Percentiles rank a stretch among this genome's conserved stretches.
phyloP scores from a whole-genome alignment of 2,797 vertebrate genomes.

The Neosalanx taihuensis region DNA sequence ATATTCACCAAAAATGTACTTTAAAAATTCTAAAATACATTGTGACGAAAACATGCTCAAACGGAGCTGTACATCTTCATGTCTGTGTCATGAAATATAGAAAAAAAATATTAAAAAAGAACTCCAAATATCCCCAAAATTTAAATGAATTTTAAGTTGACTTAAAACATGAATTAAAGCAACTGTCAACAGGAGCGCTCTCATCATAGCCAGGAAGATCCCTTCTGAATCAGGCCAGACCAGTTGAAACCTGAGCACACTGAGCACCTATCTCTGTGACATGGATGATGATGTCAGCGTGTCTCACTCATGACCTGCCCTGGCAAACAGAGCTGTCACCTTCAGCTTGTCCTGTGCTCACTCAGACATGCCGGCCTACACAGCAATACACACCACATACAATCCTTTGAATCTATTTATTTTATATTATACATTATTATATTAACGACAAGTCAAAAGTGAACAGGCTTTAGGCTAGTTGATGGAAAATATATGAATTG shows the following conservation, averaged over 20 bases:
- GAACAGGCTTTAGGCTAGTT: no score
- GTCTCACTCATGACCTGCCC: neutral
- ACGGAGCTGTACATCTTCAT: neutral
- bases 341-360: neutral
- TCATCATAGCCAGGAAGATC: neutral
- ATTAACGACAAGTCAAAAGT: no score
- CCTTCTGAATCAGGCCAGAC: neutral
- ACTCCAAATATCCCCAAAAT: no score
- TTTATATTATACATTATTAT: no score
- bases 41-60: neutral
- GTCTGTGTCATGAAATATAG: no score
- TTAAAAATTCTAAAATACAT: neutral
- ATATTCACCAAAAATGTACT: neutral
- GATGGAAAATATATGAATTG: no score
- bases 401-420: neutral
- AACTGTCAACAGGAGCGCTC: neutral
- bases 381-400: neutral
- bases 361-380: neutral
- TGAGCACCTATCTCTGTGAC: neutral
- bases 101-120: no score
- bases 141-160: neutral
- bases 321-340: slow-evolving; percentile 2
- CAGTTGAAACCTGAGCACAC: neutral
- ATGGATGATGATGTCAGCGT: neutral
- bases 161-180: neutral